Conservation (phyloP, 2,888 invertebrate species). For the Alentia gelatinosa region DNA sequence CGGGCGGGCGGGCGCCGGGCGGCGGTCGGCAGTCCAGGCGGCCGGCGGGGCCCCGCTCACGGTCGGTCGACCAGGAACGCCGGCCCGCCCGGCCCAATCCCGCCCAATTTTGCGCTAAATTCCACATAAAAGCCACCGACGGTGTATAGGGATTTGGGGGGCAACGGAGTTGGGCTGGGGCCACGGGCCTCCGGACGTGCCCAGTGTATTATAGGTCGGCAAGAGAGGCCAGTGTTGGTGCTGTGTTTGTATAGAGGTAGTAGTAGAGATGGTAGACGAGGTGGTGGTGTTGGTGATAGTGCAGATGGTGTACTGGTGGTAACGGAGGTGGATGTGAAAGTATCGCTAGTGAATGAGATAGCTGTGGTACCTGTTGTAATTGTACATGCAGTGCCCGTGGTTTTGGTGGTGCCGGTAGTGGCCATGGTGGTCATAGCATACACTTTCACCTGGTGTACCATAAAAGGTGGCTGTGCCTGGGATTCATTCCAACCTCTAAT, state of each 20-base stretch:
- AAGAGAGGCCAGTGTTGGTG: background rate
- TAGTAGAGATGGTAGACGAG: background rate
- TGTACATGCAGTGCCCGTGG: too few relatives aligned
- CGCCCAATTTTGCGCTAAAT: constrained; percentile 52
- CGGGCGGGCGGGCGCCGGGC: background rate
- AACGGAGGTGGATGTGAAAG: background rate
- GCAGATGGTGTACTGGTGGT: background rate
- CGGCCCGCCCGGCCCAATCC: constrained; percentile 13
- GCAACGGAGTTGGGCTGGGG: background rate
- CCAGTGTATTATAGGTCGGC: background rate
- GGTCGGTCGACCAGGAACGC: background rate
- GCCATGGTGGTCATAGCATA: too few relatives aligned
- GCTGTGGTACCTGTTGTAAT: too few relatives aligned
- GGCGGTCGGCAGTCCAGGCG: background rate
- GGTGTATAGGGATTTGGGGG: constrained; percentile 43
- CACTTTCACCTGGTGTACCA: too few relatives aligned
- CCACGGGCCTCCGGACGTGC: background rate
- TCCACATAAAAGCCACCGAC: constrained; percentile 50
- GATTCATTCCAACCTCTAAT: too few relatives aligned
- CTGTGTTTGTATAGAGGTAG: background rate
- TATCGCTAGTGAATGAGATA: background rate
- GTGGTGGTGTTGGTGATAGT: background rate
- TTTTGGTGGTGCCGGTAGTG: too few relatives aligned
- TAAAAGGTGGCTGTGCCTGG: too few relatives aligned
- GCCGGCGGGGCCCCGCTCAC: constrained; percentile 15